A percentile compares a stretch with the other conserved stretches of the same genome.
Evolutionary conservation across 2,797 vertebrate genomes (phyloP).

Genomic region (Sarcoramphus papa): DNA sequence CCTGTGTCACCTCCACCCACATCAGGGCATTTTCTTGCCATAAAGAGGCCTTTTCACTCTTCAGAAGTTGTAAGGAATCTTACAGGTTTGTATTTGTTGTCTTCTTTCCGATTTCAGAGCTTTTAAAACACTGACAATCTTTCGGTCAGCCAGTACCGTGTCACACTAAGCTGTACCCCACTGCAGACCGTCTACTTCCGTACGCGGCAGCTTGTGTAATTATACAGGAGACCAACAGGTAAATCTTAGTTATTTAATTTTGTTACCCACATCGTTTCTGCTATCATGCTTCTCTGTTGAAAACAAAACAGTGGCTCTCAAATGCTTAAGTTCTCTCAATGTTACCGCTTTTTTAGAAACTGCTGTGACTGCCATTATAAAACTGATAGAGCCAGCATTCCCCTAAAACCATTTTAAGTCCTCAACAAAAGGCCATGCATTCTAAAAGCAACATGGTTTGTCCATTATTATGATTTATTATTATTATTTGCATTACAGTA

Average conservation of each 20-base stretch:
- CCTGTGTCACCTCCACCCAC: accelerated
- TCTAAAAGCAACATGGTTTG: not conserved
- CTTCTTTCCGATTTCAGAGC: not conserved
- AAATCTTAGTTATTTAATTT: not conserved
- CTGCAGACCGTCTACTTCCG: not conserved
- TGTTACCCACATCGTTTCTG: not conserved
- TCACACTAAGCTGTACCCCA: accelerated
- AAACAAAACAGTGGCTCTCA: not conserved
- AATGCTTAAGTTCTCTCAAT: not conserved
- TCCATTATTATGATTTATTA: slow-evolving; percentile 9
- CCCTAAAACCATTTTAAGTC: not conserved
- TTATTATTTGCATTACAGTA: not conserved
- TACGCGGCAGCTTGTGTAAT: accelerated
- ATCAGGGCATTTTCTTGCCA: not conserved
- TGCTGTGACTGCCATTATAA: not conserved
- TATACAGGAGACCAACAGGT: not conserved
- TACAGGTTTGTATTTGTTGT: not conserved
- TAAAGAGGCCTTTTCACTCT: not conserved
- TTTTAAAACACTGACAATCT: accelerated
- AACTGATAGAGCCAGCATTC: not conserved
- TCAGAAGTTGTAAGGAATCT: not conserved
- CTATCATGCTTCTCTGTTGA: not conserved
- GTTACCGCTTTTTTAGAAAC: not conserved
- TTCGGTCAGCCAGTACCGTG: accelerated
- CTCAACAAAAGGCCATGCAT: not conserved